A percentile compares a stretch with the other conserved stretches of the same genome.
Evolutionary conservation across 1,140 invertebrate species (phyloP).

Genomic region (Drosophila sulfurigaster): DNA sequence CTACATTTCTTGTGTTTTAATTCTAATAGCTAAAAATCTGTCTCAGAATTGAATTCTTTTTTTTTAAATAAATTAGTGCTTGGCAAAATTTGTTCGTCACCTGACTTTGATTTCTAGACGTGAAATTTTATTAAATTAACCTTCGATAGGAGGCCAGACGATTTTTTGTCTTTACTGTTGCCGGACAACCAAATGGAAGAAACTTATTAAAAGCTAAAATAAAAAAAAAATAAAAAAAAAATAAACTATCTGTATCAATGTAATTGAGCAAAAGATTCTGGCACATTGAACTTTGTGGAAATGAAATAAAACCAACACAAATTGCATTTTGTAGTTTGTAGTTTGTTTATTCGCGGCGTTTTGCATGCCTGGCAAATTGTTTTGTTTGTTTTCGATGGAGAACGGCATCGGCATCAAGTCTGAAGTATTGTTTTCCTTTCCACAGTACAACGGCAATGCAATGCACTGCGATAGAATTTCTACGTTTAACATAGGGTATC

Average conservation of each 20-base stretch:
- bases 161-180: neutral
- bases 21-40: no score
- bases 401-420: constrained; percentile 14
- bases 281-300: constrained; percentile 30
- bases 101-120: constrained; percentile 49
- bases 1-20: no score
- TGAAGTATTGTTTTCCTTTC: constrained; percentile 33
- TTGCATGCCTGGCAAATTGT: constrained; percentile 21
- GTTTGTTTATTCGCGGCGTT: constrained; percentile 28
- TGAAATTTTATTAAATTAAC: constrained; percentile 69
- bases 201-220: neutral
- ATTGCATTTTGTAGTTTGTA: constrained; percentile 27
- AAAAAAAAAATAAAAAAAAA: neutral
- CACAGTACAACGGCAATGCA: neutral
- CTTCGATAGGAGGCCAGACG: constrained; percentile 45
- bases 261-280: constrained; percentile 6
- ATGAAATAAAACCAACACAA: neutral
- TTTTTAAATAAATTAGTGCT: constrained; percentile 12
- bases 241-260: constrained; percentile 19
- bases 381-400: constrained; percentile 34
- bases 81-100: constrained; percentile 20
- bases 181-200: neutral
- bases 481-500: constrained; percentile 2
- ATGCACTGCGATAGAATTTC: neutral
- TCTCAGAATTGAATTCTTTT: neutral